A percentile compares a stretch with the other conserved stretches of the same genome.
Conservation (phyloP, 2,113 vertebrate genomes). For the Phaethon lepturus region DNA sequence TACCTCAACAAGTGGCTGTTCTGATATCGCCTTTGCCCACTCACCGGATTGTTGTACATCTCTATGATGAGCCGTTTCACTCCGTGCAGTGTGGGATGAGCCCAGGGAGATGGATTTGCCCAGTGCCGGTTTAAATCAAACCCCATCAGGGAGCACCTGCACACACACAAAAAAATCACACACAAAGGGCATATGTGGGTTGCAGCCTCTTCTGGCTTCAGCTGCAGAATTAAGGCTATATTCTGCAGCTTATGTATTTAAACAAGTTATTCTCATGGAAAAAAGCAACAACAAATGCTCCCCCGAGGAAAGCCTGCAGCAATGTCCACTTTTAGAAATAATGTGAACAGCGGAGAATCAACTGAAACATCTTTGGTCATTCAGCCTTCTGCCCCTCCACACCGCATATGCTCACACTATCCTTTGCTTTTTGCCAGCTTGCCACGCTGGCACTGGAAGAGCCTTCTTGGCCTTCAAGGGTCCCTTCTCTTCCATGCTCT, state of each 20-base stretch:
- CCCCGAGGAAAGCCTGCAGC: background rate
- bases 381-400: background rate
- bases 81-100: slow-evolving; percentile 93
- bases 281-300: background rate
- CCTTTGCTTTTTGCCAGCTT: background rate
- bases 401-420: background rate
- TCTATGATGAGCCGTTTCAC: slow-evolving; percentile 94
- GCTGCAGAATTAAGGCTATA: background rate
- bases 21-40: slow-evolving; percentile 41
- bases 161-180: background rate
- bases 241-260: background rate
- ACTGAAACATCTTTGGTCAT: background rate
- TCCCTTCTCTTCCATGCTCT: background rate
- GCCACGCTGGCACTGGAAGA: background rate
- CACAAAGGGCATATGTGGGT: background rate
- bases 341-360: accelerated
- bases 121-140: slow-evolving; percentile 98
- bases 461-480: background rate
- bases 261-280: background rate
- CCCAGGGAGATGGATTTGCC: slow-evolving; percentile 96
- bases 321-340: background rate
- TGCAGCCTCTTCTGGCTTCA: background rate
- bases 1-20: background rate
- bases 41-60: slow-evolving; percentile 95
- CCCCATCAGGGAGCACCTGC: slow-evolving; percentile 96